Evolutionary conservation across 2,113 vertebrate genomes (phyloP), one percentile per base, ranked within the genome.

Genomic region (Zosterops pallidus): DNA sequence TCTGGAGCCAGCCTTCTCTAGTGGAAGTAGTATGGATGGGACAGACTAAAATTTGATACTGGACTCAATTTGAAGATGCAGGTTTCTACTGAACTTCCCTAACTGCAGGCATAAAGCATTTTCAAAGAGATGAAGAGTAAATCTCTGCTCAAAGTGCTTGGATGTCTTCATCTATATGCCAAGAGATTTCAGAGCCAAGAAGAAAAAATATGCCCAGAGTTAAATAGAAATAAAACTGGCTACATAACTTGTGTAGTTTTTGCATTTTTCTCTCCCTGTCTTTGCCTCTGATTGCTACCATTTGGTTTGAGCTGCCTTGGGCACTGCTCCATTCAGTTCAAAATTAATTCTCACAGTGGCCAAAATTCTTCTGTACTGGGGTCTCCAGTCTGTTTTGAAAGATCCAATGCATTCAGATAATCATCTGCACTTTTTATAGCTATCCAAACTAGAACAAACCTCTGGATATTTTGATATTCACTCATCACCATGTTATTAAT

Each of bases 281-380:
- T 86, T 81, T 78, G 65, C 49, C 17, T 17, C 35, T 95, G 82
- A 95, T 93, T 90, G 87, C 79, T 94, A 92, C 90, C 90, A 95
- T 70, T 94, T 67, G 68, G 35, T 91, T 88, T 80, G 71, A 67
- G 63, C 44, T 95, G 57, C 89, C 41, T 85, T 76, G 65, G 65
- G 57, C 84, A 84, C 19, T 69, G 41, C 69, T 92, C 70, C 57
- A 69, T 76, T 39, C 74, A 82, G 50, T 49, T 83, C 63, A 96
- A 92, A 87, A 92, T 92, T 77, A 93, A 82, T 81, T 77, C 62
- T 89, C 8, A 2, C 31, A 57, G 41, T 60, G 59, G 67, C 62
- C 77, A 95, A 78, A 92, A 88, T 47, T 83, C 42, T 83, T 83
- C 42, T 71, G 21, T 37, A 50, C 37, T 35, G 46, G 35, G 71